Conservation (phyloP, 2,888 invertebrate genomes). For the Lepidonotus clava region DNA sequence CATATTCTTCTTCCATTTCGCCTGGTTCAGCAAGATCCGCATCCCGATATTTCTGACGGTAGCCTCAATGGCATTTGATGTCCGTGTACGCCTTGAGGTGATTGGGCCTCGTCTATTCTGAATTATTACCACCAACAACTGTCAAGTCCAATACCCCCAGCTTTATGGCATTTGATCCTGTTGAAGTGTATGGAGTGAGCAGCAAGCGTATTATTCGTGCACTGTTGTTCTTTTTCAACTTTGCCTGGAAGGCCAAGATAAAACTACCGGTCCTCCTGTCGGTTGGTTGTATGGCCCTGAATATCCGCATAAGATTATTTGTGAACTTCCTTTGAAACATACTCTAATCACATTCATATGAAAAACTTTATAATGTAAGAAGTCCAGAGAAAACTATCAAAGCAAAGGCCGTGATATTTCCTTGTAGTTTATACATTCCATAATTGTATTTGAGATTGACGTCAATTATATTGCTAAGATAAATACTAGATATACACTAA, state of each 20-base stretch:
- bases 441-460: too few relatives aligned
- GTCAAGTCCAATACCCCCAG: background rate
- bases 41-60: slow-evolving; percentile 54
- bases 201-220: background rate
- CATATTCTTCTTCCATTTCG: slow-evolving; percentile 56
- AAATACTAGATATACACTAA: too few relatives aligned
- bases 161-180: background rate
- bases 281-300: background rate
- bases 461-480: too few relatives aligned
- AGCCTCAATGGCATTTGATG: slow-evolving; percentile 45
- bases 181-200: background rate
- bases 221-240: slow-evolving; percentile 19
- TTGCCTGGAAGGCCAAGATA: slow-evolving; percentile 33
- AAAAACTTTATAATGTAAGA: background rate
- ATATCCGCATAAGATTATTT: background rate
- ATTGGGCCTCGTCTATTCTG: background rate
- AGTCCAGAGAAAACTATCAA: background rate
- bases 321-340: background rate
- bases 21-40: slow-evolving; percentile 56
- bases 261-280: slow-evolving; percentile 1
- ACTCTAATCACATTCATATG: background rate
- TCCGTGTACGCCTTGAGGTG: slow-evolving; percentile 52
- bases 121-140: background rate
- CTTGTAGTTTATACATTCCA: too few relatives aligned
- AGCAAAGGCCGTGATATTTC: slow-evolving; percentile 50